phyloP scores from a whole-genome alignment of 2,113 vertebrate genomes.

The Myotis yumanensis region DNA sequence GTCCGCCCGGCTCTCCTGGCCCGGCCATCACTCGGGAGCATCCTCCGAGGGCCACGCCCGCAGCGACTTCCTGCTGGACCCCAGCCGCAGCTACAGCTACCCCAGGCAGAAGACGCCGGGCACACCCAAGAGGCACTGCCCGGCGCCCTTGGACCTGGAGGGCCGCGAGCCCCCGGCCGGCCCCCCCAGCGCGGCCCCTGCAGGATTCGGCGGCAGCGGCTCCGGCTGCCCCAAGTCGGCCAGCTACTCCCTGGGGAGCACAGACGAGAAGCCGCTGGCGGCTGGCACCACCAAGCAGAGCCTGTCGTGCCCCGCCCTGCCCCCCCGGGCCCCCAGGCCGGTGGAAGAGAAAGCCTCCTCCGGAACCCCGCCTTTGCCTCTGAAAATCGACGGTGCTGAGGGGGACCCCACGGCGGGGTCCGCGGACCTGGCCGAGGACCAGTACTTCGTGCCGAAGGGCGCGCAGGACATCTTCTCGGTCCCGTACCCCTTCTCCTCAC shows the following conservation, averaged over 20 bases:
- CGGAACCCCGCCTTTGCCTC: conserved; percentile 81
- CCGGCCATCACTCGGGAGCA: conserved; percentile 90
- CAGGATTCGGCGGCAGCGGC: conserved; percentile 72
- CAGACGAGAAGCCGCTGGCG: conserved; percentile 86
- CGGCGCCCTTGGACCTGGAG: conserved; percentile 89
- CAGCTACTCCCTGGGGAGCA: conserved; percentile 92
- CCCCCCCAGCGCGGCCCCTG: conserved; percentile 71
- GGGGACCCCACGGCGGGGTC: conserved; percentile 82
- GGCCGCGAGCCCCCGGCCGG: conserved; percentile 77
- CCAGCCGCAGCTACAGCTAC: conserved; percentile 95
- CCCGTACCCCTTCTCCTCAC: conserved; percentile 84
- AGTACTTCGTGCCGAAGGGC: conserved; percentile 83
- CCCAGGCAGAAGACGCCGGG: conserved; percentile 93
- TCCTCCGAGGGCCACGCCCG: conserved; percentile 83
- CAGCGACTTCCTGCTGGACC: conserved; percentile 88
- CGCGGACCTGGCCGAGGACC: conserved; percentile 83
- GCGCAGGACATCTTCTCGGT: conserved; percentile 83
- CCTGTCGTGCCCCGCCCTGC: conserved; percentile 93
- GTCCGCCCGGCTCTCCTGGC: conserved; percentile 93
- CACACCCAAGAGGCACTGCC: conserved; percentile 90
- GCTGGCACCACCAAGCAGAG: conserved; percentile 89
- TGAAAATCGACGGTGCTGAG: conserved; percentile 85
- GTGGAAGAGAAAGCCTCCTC: conserved; percentile 81
- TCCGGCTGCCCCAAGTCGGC: conserved; percentile 92
- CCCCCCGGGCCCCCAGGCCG: conserved; percentile 91